Percentiles rank a stretch among this genome's conserved stretches.
phyloP scores from a whole-genome alignment of 2,797 vertebrate species.

The Scolopax rusticola region DNA sequence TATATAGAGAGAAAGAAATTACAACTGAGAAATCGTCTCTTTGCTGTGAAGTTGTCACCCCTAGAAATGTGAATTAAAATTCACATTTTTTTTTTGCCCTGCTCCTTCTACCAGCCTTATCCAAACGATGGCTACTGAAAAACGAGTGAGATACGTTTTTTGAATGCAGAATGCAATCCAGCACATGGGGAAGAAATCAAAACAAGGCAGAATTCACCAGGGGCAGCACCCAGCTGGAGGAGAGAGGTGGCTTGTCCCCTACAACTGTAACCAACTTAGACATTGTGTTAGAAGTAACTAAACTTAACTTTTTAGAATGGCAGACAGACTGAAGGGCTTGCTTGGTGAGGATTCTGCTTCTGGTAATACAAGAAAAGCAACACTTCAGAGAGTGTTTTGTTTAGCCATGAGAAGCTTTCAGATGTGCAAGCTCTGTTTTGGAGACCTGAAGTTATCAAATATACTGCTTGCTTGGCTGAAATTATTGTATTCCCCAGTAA shows the following conservation, averaged over 20 bases:
- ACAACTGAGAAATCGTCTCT: background rate
- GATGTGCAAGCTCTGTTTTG: background rate
- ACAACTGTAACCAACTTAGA: background rate
- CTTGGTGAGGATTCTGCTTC: background rate
- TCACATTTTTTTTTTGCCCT: background rate
- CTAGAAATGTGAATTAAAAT: background rate
- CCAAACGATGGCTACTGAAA: background rate
- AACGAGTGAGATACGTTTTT: background rate
- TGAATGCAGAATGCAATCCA: background rate
- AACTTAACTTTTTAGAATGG: background rate
- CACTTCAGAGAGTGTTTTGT: background rate
- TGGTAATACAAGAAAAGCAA: background rate
- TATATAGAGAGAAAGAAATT: background rate
- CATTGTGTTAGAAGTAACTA: background rate
- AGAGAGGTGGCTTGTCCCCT: background rate
- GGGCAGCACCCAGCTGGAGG: background rate
- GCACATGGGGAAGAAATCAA: background rate
- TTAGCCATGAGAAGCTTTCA: background rate
- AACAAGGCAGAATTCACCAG: background rate
- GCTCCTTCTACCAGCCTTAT: background rate
- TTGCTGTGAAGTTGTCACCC: background rate
- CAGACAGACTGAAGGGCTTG: background rate
- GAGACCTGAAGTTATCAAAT: background rate
- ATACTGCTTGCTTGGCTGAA: background rate
- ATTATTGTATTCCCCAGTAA: background rate